Conservation (phyloP, 30 jellyfish, hydroid and myxozoan species). For the Cassiopea andromeda region DNA sequence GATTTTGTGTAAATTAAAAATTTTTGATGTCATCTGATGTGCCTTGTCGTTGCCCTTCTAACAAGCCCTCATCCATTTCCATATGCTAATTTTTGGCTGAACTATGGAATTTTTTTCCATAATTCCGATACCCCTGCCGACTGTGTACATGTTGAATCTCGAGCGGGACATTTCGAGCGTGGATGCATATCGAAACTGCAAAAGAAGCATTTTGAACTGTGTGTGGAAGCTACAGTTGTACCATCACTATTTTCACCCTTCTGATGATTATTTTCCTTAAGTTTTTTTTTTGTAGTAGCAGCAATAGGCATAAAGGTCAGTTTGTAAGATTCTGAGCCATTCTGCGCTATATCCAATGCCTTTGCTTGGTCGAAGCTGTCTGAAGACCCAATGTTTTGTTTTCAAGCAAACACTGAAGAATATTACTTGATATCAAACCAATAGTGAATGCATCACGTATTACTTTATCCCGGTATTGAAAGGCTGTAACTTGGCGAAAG, state of each 20-base stretch:
- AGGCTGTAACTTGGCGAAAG: slow-evolving; percentile 64
- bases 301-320: slow-evolving; percentile 19
- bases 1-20: no score
- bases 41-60: no score
- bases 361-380: slow-evolving; percentile 42
- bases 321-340: slow-evolving; percentile 52
- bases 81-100: no score
- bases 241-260: background rate
- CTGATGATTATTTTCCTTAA: background rate
- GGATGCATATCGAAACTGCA: slow-evolving; percentile 44
- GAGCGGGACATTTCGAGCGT: slow-evolving; percentile 70
- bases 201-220: slow-evolving; percentile 29
- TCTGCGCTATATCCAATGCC: slow-evolving; percentile 66
- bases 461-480: slow-evolving; percentile 66
- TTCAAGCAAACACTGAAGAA: slow-evolving; percentile 73
- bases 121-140: no score
- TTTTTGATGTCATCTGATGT: no score
- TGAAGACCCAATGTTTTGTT: slow-evolving; percentile 42
- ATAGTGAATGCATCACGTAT: slow-evolving; percentile 76
- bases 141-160: slow-evolving; percentile 46
- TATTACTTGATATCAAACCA: slow-evolving; percentile 60
- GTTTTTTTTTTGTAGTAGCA: slow-evolving; percentile 13
- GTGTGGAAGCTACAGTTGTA: slow-evolving; percentile 26
- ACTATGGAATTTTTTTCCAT: no score
- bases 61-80: no score